Base-by-base conservation (phyloP, 2,113 vertebrate genomes). In the Ictidomys tridecemlineatus region DNA sequence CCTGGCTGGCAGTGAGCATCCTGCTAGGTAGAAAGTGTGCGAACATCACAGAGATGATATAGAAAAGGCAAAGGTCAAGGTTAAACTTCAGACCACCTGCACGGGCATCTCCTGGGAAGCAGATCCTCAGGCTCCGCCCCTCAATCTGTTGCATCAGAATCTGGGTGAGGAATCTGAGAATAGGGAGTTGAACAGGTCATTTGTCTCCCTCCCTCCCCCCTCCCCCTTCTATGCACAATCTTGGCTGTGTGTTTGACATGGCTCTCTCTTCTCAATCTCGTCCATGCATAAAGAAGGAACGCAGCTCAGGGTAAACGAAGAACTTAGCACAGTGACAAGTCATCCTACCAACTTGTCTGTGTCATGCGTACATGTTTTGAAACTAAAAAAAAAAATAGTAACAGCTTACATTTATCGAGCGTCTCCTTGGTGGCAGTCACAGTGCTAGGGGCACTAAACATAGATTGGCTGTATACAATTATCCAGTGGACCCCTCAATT, bases 331-430 rank as follows among this genome's bases (percentile, higher is more conserved):
- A 73, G 48, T 2, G 5, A 63, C 28, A 84, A 37, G 48, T 73
- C 14, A 89, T 24, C 48, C 48, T 5, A 90, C 39, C 11, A 51
- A 67, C 85, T 85, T 30, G n/a, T 69, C n/a, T 85, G 28, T 45
- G 91, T 32, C 37, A 42, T 53, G 45, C 58, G 73, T 69, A 45
- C 87, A 6, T 45, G 74, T 91, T 90, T 77, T 67, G 37, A 61
- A 92, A 90, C 72, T 53, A 58, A 91, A 92, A 93, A 70, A 4
- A 4, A 92, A 93, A 70, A 4, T 34, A 85, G 39, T 39, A 24
- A 34, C 3, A 13, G 32, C 5, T 16, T 58, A 42, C n/a, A 37
- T 90, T 96, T 90, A 84, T 37, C 37, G 63, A 91, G 24, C 13
- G 5, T 37, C 32, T 84, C 17, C 39, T 77, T 3, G 22, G 30